Percentiles rank a stretch among this genome's conserved stretches.
Conservation (phyloP, 2,797 vertebrate species). For the Trematomus bernacchii region DNA sequence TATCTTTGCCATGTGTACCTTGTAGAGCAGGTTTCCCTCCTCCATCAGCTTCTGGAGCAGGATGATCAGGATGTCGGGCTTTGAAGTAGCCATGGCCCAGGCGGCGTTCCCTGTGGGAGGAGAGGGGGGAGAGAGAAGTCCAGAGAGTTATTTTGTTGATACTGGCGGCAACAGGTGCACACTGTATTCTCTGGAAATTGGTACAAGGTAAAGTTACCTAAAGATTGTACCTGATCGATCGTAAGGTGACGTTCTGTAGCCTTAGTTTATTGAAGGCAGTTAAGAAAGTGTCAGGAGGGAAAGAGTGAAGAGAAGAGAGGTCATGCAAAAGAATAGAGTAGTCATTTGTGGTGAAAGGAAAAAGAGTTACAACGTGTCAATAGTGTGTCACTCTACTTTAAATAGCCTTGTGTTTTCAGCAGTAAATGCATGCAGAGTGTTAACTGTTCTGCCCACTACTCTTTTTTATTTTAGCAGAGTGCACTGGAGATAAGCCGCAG, state of each 20-base stretch:
- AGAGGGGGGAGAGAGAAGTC: conserved; percentile 16
- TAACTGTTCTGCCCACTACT: conserved; percentile 25
- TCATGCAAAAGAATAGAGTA: conserved; percentile 58
- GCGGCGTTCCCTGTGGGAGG: conserved; percentile 92
- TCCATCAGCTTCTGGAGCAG: conserved; percentile 99
- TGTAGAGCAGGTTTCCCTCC: conserved; percentile 97
- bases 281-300: conserved; percentile 76
- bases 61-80: conserved; percentile 98
- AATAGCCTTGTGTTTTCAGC: conserved; percentile 31
- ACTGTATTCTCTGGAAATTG: conserved; percentile 73
- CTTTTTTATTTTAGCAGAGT: conserved; percentile 38
- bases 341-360: conserved; percentile 54
- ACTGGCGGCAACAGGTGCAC: conserved; percentile 17
- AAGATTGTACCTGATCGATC: conserved; percentile 92
- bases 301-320: conserved; percentile 65
- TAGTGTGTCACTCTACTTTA: conserved; percentile 41
- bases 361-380: conserved; percentile 42
- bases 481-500: conserved; percentile 60
- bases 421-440: conserved; percentile 45
- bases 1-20: conserved; percentile 81
- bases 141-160: conserved; percentile 27
- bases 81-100: conserved; percentile 99
- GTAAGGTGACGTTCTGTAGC: conserved; percentile 90
- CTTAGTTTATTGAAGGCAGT: conserved; percentile 87
- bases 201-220: conserved; percentile 89